A percentile compares a stretch with the other conserved stretches of the same genome.
Conservation (phyloP, 2,888 invertebrate species). For the Trypoxylon attenuatum region DNA sequence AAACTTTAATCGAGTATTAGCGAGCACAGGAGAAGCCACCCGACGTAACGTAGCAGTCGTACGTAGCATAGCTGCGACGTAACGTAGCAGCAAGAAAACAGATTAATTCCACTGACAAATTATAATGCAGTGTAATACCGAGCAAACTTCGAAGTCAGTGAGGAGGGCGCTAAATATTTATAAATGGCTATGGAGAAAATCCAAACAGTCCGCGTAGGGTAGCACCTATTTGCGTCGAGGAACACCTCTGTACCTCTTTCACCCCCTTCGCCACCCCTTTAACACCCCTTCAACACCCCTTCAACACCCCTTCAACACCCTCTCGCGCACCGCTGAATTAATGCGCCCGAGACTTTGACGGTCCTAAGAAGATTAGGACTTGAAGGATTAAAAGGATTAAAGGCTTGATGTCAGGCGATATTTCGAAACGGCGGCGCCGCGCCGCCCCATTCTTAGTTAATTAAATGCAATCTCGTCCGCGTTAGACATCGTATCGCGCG, state of each 20-base stretch:
- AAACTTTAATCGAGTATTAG: conserved; percentile 32
- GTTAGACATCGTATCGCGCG: conserved; percentile 17
- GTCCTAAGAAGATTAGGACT: conserved; percentile 50
- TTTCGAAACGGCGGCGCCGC: conserved; percentile 38
- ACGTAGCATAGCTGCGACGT: too few species aligned
- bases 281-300: too few species aligned
- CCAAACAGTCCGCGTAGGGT: conserved; percentile 28
- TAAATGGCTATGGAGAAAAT: conserved; percentile 2
- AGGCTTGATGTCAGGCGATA: conserved; percentile 45
- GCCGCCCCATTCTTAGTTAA: conserved; percentile 33
- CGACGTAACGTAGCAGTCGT: too few species aligned
- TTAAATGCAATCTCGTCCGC: conserved; percentile 36
- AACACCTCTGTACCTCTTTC: too few species aligned
- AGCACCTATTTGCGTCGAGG: too few species aligned
- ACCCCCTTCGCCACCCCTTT: too few species aligned
- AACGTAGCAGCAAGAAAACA: too few species aligned
- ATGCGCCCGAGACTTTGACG: conserved; percentile 33
- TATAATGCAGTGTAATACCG: neutral
- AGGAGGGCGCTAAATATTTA: conserved; percentile 5
- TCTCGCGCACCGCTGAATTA: conserved; percentile 35
- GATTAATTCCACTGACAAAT: neutral
- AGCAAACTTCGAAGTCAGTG: neutral
- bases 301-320: neutral
- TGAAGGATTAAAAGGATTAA: conserved; percentile 46
- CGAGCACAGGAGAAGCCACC: neutral